A percentile compares a stretch with the other conserved stretches of the same genome.
These are phyloP conservation scores for Bombus balteatus DNA, from an alignment of 1,140 invertebrate species.

Conservation along the genomic window DNA sequence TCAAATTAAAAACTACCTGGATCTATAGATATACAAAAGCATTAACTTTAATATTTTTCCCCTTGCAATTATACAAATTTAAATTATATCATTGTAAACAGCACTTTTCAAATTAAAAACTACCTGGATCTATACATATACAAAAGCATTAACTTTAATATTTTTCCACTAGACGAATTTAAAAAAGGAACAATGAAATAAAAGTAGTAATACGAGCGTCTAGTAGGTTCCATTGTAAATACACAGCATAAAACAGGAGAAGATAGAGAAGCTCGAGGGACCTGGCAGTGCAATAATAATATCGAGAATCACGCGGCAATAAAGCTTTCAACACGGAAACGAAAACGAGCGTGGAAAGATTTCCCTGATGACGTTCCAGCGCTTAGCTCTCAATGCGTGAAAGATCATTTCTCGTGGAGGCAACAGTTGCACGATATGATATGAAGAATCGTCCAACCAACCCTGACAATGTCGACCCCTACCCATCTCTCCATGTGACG, in stretches of 20 bases:
- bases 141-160: no score
- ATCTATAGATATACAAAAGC: no score
- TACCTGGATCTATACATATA: fast-evolving
- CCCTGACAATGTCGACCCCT: background rate
- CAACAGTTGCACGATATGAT: background rate
- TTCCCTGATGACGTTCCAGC: slow-evolving; percentile 23
- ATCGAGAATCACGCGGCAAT: slow-evolving; percentile 8
- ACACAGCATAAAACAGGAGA: background rate
- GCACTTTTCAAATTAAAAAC: no score
- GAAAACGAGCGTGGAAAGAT: background rate
- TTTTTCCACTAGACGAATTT: no score
- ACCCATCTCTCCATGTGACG: background rate
- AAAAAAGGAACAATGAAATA: no score
- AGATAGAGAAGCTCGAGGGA: background rate
- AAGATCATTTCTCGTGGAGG: background rate
- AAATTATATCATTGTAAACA: no score
- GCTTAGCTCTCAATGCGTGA: background rate
- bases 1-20: no score
- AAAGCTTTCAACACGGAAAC: background rate
- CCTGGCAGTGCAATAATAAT: background rate
- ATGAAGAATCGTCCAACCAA: background rate
- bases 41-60: no score
- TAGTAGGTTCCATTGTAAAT: background rate
- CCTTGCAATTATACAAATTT: no score
- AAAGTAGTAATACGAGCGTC: background rate